A percentile compares a stretch with the other conserved stretches of the same genome.
These are phyloP conservation scores for Rhimphoctona megacephalus DNA, from an alignment of 2,888 invertebrate genomes.

Conservation along the genomic window DNA sequence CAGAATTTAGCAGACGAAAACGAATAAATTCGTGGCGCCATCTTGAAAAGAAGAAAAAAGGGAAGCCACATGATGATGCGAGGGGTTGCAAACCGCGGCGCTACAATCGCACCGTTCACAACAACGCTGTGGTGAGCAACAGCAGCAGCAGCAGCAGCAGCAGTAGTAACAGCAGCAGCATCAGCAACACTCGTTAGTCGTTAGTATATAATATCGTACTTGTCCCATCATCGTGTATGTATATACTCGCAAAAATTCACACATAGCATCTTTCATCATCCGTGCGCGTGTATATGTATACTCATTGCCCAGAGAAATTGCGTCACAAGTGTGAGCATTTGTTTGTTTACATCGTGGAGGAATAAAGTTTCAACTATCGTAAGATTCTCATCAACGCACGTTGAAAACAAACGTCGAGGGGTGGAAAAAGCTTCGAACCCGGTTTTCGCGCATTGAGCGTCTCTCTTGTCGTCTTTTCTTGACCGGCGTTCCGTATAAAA, in stretches of 20 bases:
- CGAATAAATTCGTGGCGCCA: conserved; percentile 40
- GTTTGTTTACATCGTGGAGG: conserved; percentile 68
- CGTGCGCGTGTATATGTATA: conserved; percentile 33
- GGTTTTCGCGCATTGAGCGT: neutral
- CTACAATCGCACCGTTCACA: neutral
- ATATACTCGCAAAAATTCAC: neutral
- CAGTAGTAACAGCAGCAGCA: neutral
- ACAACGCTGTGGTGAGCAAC: neutral
- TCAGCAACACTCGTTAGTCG: neutral
- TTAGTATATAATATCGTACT: conserved; percentile 9
- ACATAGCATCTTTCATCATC: conserved; percentile 25
- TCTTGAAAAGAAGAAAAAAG: conserved; percentile 30
- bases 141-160: no score
- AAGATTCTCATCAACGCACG: neutral
- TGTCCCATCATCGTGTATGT: neutral
- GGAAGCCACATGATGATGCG: conserved; percentile 32
- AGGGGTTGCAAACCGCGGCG: conserved; percentile 28
- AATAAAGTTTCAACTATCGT: conserved; percentile 38
- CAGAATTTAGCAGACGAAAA: conserved; percentile 66
- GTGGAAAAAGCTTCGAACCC: conserved; percentile 13
- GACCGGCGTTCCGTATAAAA: conserved; percentile 18
- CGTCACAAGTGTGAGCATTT: conserved; percentile 66
- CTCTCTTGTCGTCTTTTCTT: conserved; percentile 12
- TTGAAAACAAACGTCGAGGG: conserved; percentile 7
- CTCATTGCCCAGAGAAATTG: conserved; percentile 54